Evolutionary conservation across 1,140 invertebrate species (phyloP).

Genomic region (Ceratitis capitata): DNA sequence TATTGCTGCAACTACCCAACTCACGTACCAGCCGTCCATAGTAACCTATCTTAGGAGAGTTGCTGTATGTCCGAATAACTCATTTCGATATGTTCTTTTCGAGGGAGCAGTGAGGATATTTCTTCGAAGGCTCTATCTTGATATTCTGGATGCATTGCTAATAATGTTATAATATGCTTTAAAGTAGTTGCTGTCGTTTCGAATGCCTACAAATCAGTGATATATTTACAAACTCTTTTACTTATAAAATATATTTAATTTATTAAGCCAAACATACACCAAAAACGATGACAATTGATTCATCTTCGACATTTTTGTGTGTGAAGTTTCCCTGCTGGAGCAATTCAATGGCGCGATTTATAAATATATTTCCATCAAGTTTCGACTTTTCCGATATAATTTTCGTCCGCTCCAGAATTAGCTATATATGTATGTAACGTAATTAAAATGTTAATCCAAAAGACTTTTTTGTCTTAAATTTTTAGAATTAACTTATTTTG

Average conservation of each 20-base stretch:
- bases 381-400: neutral
- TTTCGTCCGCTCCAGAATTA: neutral
- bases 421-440: neutral
- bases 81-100: slow-evolving; percentile 57
- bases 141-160: slow-evolving; percentile 57
- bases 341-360: slow-evolving; percentile 50
- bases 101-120: slow-evolving; percentile 69
- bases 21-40: too few species aligned
- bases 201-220: slow-evolving; percentile 48
- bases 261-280: slow-evolving; percentile 38
- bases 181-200: slow-evolving; percentile 60
- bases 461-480: too few species aligned
- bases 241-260: neutral
- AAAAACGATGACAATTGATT: slow-evolving; percentile 47
- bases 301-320: slow-evolving; percentile 47
- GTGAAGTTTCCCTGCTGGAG: slow-evolving; percentile 43
- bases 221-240: neutral
- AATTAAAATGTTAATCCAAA: too few species aligned
- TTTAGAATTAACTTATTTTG: too few species aligned
- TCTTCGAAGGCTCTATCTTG: slow-evolving; percentile 72
- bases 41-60: slow-evolving; percentile 73
- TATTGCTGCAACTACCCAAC: too few species aligned
- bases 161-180: slow-evolving; percentile 51
- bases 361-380: slow-evolving; percentile 31
- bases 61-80: slow-evolving; percentile 68